Evolutionary conservation across 2,797 vertebrate genomes (phyloP), one percentile per base, ranked within the genome.

Genomic region (Synaphobranchus kaupii): DNA sequence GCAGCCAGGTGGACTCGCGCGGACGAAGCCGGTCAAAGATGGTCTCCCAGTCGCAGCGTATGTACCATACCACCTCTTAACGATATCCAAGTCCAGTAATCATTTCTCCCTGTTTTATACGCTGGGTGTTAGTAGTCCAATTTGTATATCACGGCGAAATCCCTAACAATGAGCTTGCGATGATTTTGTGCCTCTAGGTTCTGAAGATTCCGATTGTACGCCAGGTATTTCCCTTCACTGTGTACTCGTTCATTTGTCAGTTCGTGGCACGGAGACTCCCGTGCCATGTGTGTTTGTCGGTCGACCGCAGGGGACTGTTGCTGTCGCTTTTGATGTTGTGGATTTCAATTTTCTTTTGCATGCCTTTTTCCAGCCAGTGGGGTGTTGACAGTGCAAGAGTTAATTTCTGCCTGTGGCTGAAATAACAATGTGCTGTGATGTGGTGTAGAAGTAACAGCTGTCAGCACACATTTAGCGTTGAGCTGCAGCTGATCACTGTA

Each of bases 41-140:
- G 96, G 97, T 98, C 90, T 99, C 98, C 86, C 98, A 99, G 91
- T 99, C 98, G 8, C 98, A 99, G 95, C 98, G 98, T 99, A 98
- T 87, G 98, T 97, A 94, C 92, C 89, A 39, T 10, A 34, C 39
- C 44, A n/a, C 58, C 60, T 13, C 39, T 25, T 44, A 15, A 28
- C 28, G 22, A 54, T 31, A 22, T 50, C n/a, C 15, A 4, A 47
- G 34, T 34, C 50, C 52, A n/a, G 78, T 50, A 15, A 28, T 7
- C 81, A 0, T 56, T 34, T 56, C 52, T 28, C n/a, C 47, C 28
- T 22, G 13, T 44, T 48, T 10, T 58, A 31, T 47, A 10, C 52
- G 25, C 22, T 81, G 82, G 82, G 82, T 6, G 15, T 54, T n/a
- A 52, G 13, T 76, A 54, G 58, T 68, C 60, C 28, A 6, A 25